These are phyloP conservation scores for Triplophysa tibetana DNA, from an alignment of 2,113 vertebrate genomes.

Conservation along the genomic window DNA sequence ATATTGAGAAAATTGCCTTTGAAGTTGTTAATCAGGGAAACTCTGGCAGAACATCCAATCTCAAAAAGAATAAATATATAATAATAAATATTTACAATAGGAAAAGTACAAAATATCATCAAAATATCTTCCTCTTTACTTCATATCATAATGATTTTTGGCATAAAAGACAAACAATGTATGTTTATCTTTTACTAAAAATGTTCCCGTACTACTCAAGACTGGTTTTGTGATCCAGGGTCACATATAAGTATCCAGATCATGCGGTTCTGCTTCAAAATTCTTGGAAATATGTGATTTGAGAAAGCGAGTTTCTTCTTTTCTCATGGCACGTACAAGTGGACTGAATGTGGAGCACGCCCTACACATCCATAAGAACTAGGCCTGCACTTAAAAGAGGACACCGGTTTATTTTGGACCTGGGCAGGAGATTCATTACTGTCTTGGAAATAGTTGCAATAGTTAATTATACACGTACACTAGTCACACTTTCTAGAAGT, in stretches of 20 bases:
- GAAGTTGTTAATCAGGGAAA: too few relatives aligned
- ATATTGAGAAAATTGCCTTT: too few relatives aligned
- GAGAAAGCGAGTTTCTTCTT: not conserved
- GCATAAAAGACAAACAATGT: too few relatives aligned
- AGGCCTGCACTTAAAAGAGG: constrained; percentile 57
- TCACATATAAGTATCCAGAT: constrained; percentile 1
- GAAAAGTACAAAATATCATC: too few relatives aligned
- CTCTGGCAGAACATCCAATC: too few relatives aligned
- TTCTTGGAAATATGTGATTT: not conserved
- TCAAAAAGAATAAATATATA: too few relatives aligned
- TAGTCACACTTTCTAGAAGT: constrained; percentile 27
- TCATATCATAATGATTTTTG: too few relatives aligned
- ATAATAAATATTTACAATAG: too few relatives aligned
- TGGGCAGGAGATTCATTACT: constrained; percentile 55
- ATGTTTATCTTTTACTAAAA: too few relatives aligned
- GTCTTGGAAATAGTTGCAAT: constrained; percentile 53
- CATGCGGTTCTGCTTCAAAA: not conserved
- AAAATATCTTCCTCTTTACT: too few relatives aligned
- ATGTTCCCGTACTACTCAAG: too few relatives aligned
- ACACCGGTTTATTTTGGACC: constrained; percentile 51
- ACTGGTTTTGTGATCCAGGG: too few relatives aligned
- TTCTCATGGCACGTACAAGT: not conserved
- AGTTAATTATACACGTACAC: constrained; percentile 52
- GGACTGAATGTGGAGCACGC: constrained; percentile 48
- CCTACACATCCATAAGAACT: constrained; percentile 47